Evolutionary conservation across 2,797 vertebrate species (phyloP).

Genomic region (Bradypodion ventrale): DNA sequence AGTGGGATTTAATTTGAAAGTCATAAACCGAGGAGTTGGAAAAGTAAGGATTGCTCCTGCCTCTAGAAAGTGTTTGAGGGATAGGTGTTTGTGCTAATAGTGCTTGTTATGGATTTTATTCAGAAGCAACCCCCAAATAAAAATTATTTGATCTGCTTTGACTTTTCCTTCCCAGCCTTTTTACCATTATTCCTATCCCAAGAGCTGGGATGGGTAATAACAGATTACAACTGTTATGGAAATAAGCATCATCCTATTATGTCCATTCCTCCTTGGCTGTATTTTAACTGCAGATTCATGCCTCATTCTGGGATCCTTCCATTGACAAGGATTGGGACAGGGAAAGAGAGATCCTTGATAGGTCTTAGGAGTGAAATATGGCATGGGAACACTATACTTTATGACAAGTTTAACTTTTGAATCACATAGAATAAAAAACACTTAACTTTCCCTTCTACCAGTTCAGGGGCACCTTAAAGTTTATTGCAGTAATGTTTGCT

Average conservation of each 20-base stretch:
- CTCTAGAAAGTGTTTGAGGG: background rate
- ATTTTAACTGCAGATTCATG: background rate
- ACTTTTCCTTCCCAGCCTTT: background rate
- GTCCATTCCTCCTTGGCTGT: too few relatives aligned
- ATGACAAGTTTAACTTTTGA: too few relatives aligned
- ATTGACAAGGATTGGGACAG: too few relatives aligned
- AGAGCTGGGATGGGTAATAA: background rate
- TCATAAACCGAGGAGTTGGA: background rate
- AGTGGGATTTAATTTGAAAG: background rate
- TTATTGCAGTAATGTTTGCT: background rate
- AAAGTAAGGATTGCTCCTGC: background rate
- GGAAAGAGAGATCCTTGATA: too few relatives aligned
- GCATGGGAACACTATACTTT: too few relatives aligned
- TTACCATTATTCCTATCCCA: background rate
- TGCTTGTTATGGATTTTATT: background rate
- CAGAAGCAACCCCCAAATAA: background rate
- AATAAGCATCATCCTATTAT: background rate
- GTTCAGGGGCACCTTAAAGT: background rate
- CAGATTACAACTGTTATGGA: background rate
- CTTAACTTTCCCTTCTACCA: background rate
- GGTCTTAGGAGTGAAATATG: too few relatives aligned
- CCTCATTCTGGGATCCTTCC: too few relatives aligned
- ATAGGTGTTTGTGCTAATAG: background rate
- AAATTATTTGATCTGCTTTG: background rate
- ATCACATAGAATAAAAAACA: too few relatives aligned